phyloP scores from a whole-genome alignment of 2,888 invertebrate genomes.

The Amblyteles armatorius region DNA sequence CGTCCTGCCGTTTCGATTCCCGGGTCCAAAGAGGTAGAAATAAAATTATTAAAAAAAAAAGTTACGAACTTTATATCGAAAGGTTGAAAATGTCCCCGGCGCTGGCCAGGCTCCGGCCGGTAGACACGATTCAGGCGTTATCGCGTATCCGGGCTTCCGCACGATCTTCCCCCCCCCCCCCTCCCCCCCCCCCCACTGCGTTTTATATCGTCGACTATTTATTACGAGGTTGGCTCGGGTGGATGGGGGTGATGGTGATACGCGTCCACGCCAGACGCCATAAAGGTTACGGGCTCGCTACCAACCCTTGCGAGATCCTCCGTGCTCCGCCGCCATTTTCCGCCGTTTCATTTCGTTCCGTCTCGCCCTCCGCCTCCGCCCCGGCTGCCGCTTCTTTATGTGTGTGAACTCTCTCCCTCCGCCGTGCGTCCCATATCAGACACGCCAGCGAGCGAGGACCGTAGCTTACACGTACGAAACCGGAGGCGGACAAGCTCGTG shows the following conservation, averaged over 20 bases:
- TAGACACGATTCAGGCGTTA: slow-evolving; percentile 48
- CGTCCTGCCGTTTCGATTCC: slow-evolving; percentile 14
- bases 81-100: slow-evolving; percentile 21
- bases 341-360: slow-evolving; percentile 66
- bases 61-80: slow-evolving; percentile 51
- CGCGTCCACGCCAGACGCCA: slow-evolving; percentile 60
- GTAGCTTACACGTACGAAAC: neutral
- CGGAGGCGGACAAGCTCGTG: slow-evolving; percentile 7
- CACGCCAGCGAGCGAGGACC: slow-evolving; percentile 19
- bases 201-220: slow-evolving; percentile 68
- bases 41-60: neutral
- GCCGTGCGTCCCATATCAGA: slow-evolving; percentile 22
- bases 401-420: slow-evolving; percentile 32
- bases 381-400: slow-evolving; percentile 59
- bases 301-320: slow-evolving; percentile 47
- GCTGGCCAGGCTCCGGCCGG: slow-evolving; percentile 32
- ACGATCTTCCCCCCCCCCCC: slow-evolving; percentile 27
- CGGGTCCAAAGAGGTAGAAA: neutral
- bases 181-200: slow-evolving; percentile 1
- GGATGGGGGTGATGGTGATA: slow-evolving; percentile 49
- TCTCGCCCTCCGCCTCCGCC: neutral
- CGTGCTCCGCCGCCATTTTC: slow-evolving; percentile 50
- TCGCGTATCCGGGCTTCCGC: slow-evolving; percentile 43
- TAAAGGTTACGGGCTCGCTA: slow-evolving; percentile 61
- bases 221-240: slow-evolving; percentile 63